Percentiles rank a stretch among this genome's conserved stretches.
phyloP scores from a whole-genome alignment of 2,888 invertebrate genomes.

The Cepaea hortensis region DNA sequence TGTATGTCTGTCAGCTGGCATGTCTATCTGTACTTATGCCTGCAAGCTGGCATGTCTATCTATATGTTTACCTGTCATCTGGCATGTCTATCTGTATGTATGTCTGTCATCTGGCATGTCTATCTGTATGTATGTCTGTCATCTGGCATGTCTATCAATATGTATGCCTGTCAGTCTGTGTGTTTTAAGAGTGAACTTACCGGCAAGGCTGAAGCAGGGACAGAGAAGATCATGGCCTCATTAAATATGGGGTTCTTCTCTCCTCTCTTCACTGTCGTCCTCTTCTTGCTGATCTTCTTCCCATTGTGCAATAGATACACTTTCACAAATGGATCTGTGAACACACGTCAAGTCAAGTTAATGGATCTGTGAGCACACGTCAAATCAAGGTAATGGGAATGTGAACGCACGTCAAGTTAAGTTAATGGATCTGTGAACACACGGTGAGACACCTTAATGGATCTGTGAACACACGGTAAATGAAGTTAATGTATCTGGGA shows the following conservation, averaged over 20 bases:
- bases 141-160: no score
- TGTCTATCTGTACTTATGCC: not conserved
- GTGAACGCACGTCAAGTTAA: no score
- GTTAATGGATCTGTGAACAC: no score
- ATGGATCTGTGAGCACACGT: no score
- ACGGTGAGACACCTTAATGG: no score
- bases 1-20: not conserved
- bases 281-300: conserved; percentile 88
- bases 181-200: conserved; percentile 65
- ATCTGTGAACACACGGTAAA: no score
- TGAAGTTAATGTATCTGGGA: no score
- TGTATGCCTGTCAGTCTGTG: not conserved
- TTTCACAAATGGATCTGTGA: conserved; percentile 85
- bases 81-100: not conserved
- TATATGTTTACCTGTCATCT: no score
- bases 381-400: no score
- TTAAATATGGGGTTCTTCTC: conserved; percentile 88
- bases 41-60: no score
- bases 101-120: not conserved
- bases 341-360: not conserved
- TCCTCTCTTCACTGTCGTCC: conserved; percentile 85
- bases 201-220: conserved; percentile 84
- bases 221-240: conserved; percentile 89
- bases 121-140: not conserved
- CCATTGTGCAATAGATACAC: conserved; percentile 88